Base-by-base conservation (phyloP, 2,797 vertebrate species). In the Pterois miles region DNA sequence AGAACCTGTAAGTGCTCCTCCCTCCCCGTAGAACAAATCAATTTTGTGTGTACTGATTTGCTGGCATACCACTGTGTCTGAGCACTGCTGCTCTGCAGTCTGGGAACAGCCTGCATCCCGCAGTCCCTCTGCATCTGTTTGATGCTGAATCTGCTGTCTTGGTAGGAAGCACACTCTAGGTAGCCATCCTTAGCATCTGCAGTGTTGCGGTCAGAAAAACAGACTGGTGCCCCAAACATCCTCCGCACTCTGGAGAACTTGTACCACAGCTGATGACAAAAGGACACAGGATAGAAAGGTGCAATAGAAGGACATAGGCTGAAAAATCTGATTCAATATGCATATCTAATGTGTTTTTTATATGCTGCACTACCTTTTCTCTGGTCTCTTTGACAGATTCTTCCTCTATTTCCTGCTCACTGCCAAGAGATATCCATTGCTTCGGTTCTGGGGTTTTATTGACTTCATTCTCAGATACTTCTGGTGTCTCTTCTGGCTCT, bases 401-500 rank as follows among this genome's bases (percentile, higher is more conserved):
- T 38, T 97, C 95, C 27, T 97, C 96, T 67, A 99, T 95, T 95
- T 99, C 98, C 76, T 88, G 86, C 85, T 98, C 97, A 0, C 97
- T 99, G 65, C 98, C 97, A 65, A 98, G 92, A 66, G 96, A 96
- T 67, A 97, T 73, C 98, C 98, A 99, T 0, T 88, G 85, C 87
- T 93, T 96, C 65, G 81, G 88, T 72, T 94, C 80, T 23, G 95
- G 91, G 36, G 91, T 94, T 59, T 88, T 91, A 48, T 5, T 43
- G 16, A 84, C 36, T 2, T 96, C 95, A 22, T 36, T 6, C 68
- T 95, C 93, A 63, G 58, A 59, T 12, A 33, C 88, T 57, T 93
- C 95, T 59, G 56, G n/a, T 74, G 90, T 88, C 59, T 78, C 85
- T 46, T 77, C 86, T 48, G 73, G n/a, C 83, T 94, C 88, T 73